Base-by-base conservation (phyloP, 2,797 vertebrate species). In the Fringilla coelebs region DNA sequence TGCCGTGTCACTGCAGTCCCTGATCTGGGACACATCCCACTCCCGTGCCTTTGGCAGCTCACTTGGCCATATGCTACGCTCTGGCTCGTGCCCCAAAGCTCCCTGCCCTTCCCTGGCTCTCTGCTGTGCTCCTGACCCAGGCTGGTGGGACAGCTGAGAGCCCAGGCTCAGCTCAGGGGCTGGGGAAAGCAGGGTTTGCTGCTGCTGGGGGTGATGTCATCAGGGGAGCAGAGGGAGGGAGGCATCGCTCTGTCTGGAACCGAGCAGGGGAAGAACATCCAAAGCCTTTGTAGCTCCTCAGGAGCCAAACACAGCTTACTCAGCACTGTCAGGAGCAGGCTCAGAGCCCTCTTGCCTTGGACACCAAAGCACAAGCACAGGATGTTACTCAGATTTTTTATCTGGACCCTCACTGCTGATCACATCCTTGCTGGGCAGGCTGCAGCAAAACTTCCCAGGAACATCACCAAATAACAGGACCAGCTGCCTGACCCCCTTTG, bases 81-180 rank as follows among this genome's bases (percentile, higher is more conserved):
- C 68, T 87, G 94, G 92, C 91, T 90, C 8, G 0, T 8, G 24
- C 49, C 68, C 75, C 24, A 3, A n/a, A 70, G 25, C 73, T 90
- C 40, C 78, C 87, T 66, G 63, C 29, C 51, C 51, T 52, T 31
- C 18, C 51, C 11, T 52, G 51, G 51, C 77, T 90, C 80, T 55
- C 3, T 0, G 0, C 14, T 4, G 43, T 1, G 2, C 1, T n/a
- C n/a, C 68, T 3, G 0, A 13, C 2, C 2, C 10, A 2, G 74
- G 36, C 88, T 55, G 1, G 1, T 29, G 72, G 78, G 17, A 34
- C 20, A 4, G 60, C 55, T 3, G 4, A 31, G 58, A 70, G 68
- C 28, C 45, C 45, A 4, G 40, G 57, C 68, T 52, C 15, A 2
- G 65, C 84, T 41, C 21, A 5, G 85, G 40, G 63, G 26, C 0